A percentile compares a stretch with the other conserved stretches of the same genome.
phyloP scores from a whole-genome alignment of 1,140 invertebrate genomes.

The Bombus soroeensis region DNA sequence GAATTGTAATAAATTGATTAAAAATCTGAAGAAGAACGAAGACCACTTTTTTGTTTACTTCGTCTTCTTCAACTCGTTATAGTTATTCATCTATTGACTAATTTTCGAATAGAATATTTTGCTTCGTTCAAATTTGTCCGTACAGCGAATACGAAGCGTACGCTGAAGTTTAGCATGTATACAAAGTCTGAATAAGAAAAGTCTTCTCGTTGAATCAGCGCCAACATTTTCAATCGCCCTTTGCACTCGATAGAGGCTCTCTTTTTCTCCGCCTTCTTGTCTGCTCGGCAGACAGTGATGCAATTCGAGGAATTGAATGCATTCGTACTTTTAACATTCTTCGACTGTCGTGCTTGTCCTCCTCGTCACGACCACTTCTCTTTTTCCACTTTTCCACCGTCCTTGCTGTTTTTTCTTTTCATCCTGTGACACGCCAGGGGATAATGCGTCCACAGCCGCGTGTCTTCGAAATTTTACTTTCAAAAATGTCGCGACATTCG shows the following conservation, averaged over 20 bases:
- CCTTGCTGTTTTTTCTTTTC: not conserved
- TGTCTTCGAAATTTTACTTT: conserved; percentile 39
- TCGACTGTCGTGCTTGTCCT: conserved; percentile 59
- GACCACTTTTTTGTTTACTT: too few species aligned
- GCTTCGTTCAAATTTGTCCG: conserved; percentile 62
- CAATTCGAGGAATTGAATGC: conserved; percentile 74
- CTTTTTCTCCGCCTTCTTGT: conserved; percentile 43
- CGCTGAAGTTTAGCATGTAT: conserved; percentile 71
- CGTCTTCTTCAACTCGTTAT: too few species aligned
- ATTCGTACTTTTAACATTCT: conserved; percentile 70
- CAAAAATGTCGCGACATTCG: conserved; percentile 14
- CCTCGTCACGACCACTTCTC: conserved; percentile 64
- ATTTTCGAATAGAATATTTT: conserved; percentile 1
- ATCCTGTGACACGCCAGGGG: too few species aligned
- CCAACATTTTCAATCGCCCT: conserved; percentile 79
- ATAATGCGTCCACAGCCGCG: not conserved
- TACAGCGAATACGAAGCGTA: conserved; percentile 63
- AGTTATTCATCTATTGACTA: not conserved
- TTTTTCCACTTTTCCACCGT: conserved; percentile 21
- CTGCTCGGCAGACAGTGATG: conserved; percentile 62
- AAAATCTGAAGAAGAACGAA: too few species aligned
- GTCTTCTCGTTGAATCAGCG: conserved; percentile 71
- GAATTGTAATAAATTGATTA: too few species aligned
- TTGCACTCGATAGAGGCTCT: conserved; percentile 68
- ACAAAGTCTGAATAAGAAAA: conserved; percentile 73